Conservation (phyloP, 2,888 invertebrate species). For the Anthophora plumipes region DNA sequence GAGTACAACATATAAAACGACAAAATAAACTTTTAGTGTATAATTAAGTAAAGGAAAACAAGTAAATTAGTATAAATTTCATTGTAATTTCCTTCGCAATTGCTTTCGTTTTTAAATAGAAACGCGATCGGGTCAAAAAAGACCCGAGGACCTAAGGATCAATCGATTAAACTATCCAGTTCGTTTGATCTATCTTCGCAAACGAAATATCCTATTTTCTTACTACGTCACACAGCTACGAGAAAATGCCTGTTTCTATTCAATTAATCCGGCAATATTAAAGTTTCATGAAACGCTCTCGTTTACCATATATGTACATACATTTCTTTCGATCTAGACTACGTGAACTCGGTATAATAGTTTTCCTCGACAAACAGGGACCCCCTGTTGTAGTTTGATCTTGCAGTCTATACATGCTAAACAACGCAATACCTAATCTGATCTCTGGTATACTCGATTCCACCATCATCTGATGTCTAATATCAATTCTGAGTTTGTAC, state of each 20-base stretch:
- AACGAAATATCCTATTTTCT: neutral
- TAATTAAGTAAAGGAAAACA: no score
- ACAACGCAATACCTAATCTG: neutral
- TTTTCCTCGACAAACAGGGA: constrained; percentile 6
- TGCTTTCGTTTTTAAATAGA: no score
- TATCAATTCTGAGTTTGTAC: neutral
- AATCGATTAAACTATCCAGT: no score
- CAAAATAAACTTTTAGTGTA: no score
- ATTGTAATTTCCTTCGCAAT: no score
- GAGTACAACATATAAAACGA: no score
- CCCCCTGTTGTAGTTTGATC: constrained; percentile 10
- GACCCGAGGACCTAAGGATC: no score
- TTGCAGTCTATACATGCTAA: constrained; percentile 13
- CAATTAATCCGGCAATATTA: neutral
- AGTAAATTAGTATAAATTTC: no score
- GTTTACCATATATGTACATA: neutral
- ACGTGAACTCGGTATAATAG: neutral
- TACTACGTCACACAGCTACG: no score
- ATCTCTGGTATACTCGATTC: neutral
- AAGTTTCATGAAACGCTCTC: neutral
- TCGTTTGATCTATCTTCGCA: neutral
- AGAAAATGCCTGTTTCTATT: neutral
- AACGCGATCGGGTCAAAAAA: no score
- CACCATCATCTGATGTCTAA: neutral
- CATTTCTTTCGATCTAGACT: neutral